A percentile compares a stretch with the other conserved stretches of the same genome.
phyloP scores from a whole-genome alignment of 2,797 vertebrate species.

The Manis javanica region DNA sequence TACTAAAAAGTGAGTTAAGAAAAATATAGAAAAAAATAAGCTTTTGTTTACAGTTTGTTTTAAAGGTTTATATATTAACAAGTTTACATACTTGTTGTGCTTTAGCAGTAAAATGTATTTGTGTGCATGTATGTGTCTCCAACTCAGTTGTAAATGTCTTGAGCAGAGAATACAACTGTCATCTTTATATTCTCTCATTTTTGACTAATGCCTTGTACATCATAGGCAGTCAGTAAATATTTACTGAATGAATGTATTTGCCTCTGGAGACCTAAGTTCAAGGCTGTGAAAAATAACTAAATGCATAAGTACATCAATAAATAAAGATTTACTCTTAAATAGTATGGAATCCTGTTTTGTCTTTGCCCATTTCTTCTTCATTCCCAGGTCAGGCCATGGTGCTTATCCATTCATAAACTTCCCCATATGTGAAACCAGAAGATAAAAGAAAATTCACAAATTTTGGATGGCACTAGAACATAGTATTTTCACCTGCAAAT shows the following conservation, averaged over 20 bases:
- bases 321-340: conserved; percentile 43
- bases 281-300: conserved; percentile 2
- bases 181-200: conserved; percentile 37
- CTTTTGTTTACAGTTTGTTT: conserved; percentile 20
- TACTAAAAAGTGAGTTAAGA: conserved; percentile 3
- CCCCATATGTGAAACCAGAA: not conserved
- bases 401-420: not conserved
- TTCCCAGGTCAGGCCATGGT: not conserved
- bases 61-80: not conserved
- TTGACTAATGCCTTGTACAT: conserved; percentile 6
- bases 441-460: not conserved
- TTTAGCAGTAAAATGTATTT: conserved; percentile 19
- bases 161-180: conserved; percentile 18
- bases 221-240: conserved; percentile 26
- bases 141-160: not conserved
- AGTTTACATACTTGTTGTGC: conserved; percentile 8
- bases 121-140: not conserved
- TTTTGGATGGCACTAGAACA: not conserved
- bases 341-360: not conserved
- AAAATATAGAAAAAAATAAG: not conserved
- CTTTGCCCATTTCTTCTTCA: not conserved
- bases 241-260: conserved; percentile 49
- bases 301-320: not conserved
- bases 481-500: not conserved
- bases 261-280: conserved; percentile 49